These are phyloP conservation scores for Holacanthella duospinosa DNA, from an alignment of 2,888 invertebrate species.

Conservation along the genomic window DNA sequence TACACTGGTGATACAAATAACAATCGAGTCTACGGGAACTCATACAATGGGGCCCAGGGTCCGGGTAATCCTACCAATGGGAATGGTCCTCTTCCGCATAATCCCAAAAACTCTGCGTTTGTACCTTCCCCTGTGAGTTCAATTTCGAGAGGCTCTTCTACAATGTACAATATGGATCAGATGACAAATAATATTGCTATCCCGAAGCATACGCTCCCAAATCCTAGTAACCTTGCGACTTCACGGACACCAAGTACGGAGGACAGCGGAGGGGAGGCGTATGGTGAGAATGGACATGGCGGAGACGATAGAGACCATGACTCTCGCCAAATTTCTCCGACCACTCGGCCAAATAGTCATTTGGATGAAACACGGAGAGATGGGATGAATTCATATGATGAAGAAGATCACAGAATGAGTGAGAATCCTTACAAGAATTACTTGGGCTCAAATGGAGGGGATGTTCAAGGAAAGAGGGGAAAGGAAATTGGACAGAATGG, in stretches of 20 bases:
- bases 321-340: conserved; percentile 31
- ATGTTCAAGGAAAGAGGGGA: conserved; percentile 36
- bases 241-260: conserved; percentile 32
- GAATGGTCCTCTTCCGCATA: conserved; percentile 24
- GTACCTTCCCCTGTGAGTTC: conserved; percentile 37
- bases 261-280: conserved; percentile 19
- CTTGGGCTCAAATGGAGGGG: conserved; percentile 25
- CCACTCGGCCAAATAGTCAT: conserved; percentile 30
- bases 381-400: conserved; percentile 18
- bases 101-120: conserved; percentile 36
- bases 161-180: conserved; percentile 38
- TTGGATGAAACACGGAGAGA: conserved; percentile 34
- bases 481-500: conserved; percentile 32
- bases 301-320: conserved; percentile 22
- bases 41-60: conserved; percentile 17
- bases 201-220: conserved; percentile 37
- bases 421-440: conserved; percentile 29
- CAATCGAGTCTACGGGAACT: conserved; percentile 24
- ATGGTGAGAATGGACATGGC: conserved; percentile 19
- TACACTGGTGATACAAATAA: conserved; percentile 30
- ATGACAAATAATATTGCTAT: conserved; percentile 38
- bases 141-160: conserved; percentile 31
- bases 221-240: conserved; percentile 38
- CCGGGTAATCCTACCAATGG: conserved; percentile 22
- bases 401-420: conserved; percentile 21